phyloP scores from a whole-genome alignment of 2,113 vertebrate species.

The Acanthisitta chloris region DNA sequence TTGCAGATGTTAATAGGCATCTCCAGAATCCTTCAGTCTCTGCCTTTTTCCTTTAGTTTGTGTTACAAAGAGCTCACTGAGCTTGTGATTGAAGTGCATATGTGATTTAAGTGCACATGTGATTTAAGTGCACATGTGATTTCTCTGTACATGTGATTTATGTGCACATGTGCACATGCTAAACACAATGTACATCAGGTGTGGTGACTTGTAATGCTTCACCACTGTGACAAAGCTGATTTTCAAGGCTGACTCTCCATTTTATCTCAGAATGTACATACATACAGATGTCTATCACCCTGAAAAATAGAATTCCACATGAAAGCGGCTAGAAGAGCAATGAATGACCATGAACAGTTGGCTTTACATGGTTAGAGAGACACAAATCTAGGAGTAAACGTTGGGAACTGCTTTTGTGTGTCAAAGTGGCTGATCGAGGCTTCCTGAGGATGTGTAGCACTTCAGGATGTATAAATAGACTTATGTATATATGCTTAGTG shows the following conservation, averaged over 20 bases:
- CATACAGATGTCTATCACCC: accelerated
- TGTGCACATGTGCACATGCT: background rate
- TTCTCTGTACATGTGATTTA: background rate
- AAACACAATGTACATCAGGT: background rate
- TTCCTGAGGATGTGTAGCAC: background rate
- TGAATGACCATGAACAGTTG: background rate
- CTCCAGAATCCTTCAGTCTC: background rate
- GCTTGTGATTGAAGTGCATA: background rate
- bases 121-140: background rate
- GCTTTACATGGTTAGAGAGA: background rate
- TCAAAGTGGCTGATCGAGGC: background rate
- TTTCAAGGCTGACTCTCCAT: background rate
- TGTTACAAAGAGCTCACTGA: background rate
- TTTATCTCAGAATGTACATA: too few species aligned
- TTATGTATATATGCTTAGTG: background rate
- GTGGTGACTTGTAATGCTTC: background rate
- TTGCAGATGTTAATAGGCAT: background rate
- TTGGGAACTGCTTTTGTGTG: background rate
- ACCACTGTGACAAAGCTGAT: background rate
- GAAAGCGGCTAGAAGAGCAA: background rate
- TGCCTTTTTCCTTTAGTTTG: background rate
- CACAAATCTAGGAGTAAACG: background rate
- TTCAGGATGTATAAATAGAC: background rate
- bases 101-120: background rate
- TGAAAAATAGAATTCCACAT: background rate